phyloP scores from a whole-genome alignment of 2,113 vertebrate genomes.

The Actenoides hombroni region DNA sequence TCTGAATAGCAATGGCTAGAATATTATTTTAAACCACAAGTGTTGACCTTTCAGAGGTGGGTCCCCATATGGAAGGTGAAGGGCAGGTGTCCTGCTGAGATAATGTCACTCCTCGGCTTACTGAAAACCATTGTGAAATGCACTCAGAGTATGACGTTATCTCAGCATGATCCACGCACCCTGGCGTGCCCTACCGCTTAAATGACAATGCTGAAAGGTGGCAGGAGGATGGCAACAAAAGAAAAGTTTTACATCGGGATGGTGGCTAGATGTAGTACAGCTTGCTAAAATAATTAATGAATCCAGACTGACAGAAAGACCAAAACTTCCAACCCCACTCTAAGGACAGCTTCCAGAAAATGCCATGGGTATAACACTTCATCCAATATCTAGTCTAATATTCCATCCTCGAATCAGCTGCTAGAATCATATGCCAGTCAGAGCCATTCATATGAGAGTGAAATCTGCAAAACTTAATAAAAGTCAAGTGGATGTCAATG shows the following conservation, averaged over 20 bases:
- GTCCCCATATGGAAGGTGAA: constrained; percentile 46
- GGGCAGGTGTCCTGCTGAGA: constrained; percentile 60
- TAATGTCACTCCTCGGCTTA: constrained; percentile 61
- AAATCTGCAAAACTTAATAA: constrained; percentile 60
- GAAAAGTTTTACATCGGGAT: neutral
- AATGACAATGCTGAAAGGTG: constrained; percentile 35
- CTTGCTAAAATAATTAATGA: constrained; percentile 22
- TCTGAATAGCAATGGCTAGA: constrained; percentile 46
- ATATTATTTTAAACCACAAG: constrained; percentile 52
- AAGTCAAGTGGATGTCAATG: constrained; percentile 66
- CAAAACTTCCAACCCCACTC: neutral
- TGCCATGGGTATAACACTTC: neutral
- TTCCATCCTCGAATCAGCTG: neutral
- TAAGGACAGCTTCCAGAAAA: neutral
- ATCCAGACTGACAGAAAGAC: neutral
- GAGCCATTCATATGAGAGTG: neutral
- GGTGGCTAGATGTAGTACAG: neutral
- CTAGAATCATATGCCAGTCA: neutral
- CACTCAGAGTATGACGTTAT: neutral
- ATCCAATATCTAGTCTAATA: neutral
- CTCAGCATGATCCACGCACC: neutral
- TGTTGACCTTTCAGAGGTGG: constrained; percentile 45
- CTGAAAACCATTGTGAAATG: constrained; percentile 58
- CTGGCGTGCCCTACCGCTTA: neutral
- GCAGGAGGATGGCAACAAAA: neutral